Conservation (phyloP, 23 tunicate species). For the Ascidia mentula region DNA sequence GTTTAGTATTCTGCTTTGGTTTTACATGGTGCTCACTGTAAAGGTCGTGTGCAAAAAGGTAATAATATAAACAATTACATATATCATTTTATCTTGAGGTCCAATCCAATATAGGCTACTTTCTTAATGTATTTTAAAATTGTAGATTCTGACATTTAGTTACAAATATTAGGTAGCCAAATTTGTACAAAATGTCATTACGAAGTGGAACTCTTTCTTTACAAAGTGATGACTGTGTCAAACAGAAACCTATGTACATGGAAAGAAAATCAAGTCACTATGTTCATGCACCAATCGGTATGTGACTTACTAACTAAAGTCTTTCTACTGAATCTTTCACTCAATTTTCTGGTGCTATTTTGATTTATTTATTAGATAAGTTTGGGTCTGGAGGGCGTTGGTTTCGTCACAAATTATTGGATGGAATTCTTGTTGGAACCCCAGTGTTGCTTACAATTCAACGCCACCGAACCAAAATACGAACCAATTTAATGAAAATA, state of each 20-base stretch:
- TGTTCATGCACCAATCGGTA: constrained; percentile 32
- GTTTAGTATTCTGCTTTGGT: too few species aligned
- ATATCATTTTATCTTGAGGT: too few species aligned
- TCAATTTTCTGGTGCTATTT: constrained; percentile 9
- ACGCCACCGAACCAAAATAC: constrained; percentile 66
- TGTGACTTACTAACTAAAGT: not conserved
- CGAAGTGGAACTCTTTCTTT: constrained; percentile 22
- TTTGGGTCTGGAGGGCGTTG: constrained; percentile 79
- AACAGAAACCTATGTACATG: not conserved
- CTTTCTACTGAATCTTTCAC: not conserved
- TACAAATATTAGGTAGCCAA: too few species aligned
- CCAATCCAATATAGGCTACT: too few species aligned
- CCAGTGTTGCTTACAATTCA: constrained; percentile 91
- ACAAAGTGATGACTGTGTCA: not conserved
- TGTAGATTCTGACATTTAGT: too few species aligned
- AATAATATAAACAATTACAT: too few species aligned
- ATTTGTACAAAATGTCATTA: constrained; percentile 9
- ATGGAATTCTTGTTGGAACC: constrained; percentile 94
- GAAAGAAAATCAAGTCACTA: not conserved
- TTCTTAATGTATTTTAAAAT: too few species aligned
- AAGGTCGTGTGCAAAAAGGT: too few species aligned
- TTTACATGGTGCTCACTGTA: too few species aligned
- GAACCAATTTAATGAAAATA: constrained; percentile 79
- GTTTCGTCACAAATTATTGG: constrained; percentile 86
- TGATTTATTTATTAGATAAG: constrained; percentile 37